Conservation (phyloP, 2,888 invertebrate genomes). For the Harpalus rubripes region DNA sequence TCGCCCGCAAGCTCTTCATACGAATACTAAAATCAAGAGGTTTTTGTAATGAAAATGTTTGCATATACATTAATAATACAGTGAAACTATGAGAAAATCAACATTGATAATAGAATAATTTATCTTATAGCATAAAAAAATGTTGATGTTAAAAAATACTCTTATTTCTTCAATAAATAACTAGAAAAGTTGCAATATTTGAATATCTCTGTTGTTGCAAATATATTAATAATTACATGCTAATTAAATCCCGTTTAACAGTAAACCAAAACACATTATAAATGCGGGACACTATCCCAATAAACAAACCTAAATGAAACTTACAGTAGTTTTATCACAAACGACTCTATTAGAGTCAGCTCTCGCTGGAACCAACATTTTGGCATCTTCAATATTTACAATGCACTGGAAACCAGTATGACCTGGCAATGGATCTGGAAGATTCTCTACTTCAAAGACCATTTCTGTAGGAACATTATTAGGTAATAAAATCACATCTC, state of each 20-base stretch:
- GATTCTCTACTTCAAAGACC: constrained; percentile 92
- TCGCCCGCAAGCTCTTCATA: constrained; percentile 93
- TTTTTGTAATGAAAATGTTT: constrained; percentile 30
- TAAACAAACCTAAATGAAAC: constrained; percentile 69
- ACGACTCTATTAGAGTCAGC: constrained; percentile 91
- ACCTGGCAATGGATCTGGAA: constrained; percentile 92
- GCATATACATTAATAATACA: background rate
- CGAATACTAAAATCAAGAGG: constrained; percentile 82
- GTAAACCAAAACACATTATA: constrained; percentile 14
- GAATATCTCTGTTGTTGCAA: no score
- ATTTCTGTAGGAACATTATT: constrained; percentile 94
- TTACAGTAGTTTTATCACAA: constrained; percentile 93
- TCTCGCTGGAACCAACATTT: constrained; percentile 92
- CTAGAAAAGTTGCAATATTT: no score
- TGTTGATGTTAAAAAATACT: background rate
- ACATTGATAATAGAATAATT: background rate
- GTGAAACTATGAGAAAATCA: background rate
- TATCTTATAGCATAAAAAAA: constrained; percentile 3
- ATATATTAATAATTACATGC: constrained; percentile 16
- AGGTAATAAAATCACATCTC: constrained; percentile 89
- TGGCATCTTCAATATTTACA: constrained; percentile 93
- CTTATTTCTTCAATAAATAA: no score
- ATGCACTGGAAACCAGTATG: constrained; percentile 95
- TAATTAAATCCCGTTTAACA: constrained; percentile 1
- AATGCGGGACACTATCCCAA: background rate